Evolutionary conservation across 2,888 invertebrate species (phyloP).

Genomic region (Osedax fenrisi): DNA sequence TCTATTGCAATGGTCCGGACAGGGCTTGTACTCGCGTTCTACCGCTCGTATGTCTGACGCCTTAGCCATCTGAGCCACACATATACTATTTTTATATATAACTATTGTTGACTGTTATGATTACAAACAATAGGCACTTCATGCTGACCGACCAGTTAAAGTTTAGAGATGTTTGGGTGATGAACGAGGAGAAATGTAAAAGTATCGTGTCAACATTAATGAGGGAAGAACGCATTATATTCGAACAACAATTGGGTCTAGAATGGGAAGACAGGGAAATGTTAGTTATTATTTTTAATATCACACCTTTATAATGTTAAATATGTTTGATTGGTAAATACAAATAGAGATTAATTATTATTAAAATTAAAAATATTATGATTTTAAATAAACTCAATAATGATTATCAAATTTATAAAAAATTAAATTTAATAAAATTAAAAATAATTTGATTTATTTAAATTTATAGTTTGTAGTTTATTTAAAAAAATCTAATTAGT

Average conservation of each 20-base stretch:
- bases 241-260: constrained; percentile 50
- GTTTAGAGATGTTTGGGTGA: constrained; percentile 50
- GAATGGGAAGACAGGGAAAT: constrained; percentile 38
- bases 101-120: too few species aligned
- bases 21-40: too few species aligned
- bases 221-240: constrained; percentile 45
- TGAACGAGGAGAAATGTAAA: constrained; percentile 50
- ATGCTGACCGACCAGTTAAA: constrained; percentile 48
- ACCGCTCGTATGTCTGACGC: too few species aligned
- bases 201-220: constrained; percentile 41
- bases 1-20: too few species aligned
- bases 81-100: too few species aligned
- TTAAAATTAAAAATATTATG: neutral
- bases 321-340: neutral
- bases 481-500: too few species aligned
- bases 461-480: too few species aligned
- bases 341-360: neutral
- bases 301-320: neutral
- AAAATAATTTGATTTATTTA: too few species aligned
- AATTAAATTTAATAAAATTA: too few species aligned
- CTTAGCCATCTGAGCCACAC: too few species aligned
- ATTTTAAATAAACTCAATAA: neutral
- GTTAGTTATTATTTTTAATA: constrained; percentile 25
- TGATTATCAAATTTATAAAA: too few species aligned
- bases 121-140: constrained; percentile 50